A percentile compares a stretch with the other conserved stretches of the same genome.
phyloP scores from a whole-genome alignment of 37 sponge, comb jelly and placozoan genomes.

The Ianthella basta region DNA sequence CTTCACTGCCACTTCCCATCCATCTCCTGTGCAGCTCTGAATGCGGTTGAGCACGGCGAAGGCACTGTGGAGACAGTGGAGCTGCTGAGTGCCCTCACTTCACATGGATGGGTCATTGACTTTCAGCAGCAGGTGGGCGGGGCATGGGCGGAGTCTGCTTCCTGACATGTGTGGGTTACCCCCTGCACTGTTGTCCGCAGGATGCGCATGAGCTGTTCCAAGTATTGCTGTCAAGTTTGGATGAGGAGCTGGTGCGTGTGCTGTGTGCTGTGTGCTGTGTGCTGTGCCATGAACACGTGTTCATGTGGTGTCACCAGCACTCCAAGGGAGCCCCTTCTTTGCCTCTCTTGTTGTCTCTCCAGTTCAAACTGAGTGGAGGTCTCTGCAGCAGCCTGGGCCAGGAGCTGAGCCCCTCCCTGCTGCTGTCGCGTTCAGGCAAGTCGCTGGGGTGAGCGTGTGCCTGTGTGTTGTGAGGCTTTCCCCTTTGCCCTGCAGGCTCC shows the following conservation, averaged over 20 bases:
- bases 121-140: conserved; percentile 68
- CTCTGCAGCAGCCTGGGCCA: no score
- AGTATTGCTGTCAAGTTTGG: conserved; percentile 60
- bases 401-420: no score
- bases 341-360: no score
- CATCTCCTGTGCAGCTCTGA: background rate
- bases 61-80: conserved; percentile 20
- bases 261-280: background rate
- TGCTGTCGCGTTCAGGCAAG: no score
- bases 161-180: background rate
- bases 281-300: background rate
- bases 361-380: no score
- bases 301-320: no score
- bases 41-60: background rate
- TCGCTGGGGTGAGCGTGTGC: no score
- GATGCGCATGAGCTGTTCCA: conserved; percentile 86
- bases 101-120: conserved; percentile 66
- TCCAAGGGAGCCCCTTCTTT: no score
- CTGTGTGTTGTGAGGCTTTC: no score
- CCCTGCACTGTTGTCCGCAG: conserved; percentile 1
- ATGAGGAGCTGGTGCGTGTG: conserved; percentile 62
- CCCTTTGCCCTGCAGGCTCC: no score
- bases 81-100: conserved; percentile 50
- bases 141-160: conserved; percentile 38
- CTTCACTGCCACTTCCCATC: background rate